Evolutionary conservation across 2,888 invertebrate genomes (phyloP).

Genomic region (Stegana nigrithorax): DNA sequence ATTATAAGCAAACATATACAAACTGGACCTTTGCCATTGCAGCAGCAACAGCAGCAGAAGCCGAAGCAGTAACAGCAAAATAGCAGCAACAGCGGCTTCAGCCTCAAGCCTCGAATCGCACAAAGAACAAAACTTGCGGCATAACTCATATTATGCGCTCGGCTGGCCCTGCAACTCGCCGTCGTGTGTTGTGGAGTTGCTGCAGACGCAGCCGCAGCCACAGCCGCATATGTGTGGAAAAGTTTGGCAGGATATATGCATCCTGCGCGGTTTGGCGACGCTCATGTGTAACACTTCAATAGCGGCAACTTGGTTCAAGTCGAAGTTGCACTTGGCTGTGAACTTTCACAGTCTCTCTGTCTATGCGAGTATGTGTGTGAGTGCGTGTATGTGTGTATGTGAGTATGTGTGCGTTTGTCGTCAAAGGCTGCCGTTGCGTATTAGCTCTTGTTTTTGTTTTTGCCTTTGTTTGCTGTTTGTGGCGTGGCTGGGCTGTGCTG

Average conservation of each 20-base stretch:
- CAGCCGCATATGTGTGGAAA: not conserved
- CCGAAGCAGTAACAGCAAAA: not conserved
- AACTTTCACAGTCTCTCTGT: not conserved
- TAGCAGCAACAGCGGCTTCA: not conserved
- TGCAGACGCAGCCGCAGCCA: not conserved
- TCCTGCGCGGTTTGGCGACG: constrained; percentile 2
- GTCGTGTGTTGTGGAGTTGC: no score
- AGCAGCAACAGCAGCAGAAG: not conserved
- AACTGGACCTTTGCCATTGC: no score
- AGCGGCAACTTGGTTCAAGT: not conserved
- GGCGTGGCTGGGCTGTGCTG: no score
- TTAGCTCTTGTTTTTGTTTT: not conserved
- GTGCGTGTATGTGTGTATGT: not conserved
- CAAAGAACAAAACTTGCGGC: not conserved
- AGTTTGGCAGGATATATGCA: not conserved
- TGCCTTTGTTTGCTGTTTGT: not conserved
- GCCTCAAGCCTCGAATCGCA: not conserved
- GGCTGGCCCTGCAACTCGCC: not conserved
- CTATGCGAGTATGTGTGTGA: not conserved
- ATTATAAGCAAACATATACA: constrained; percentile 46
- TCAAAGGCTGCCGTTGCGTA: not conserved
- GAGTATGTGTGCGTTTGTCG: constrained; percentile 1
- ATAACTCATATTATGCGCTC: constrained; percentile 15
- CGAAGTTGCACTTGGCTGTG: not conserved
- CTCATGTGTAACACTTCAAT: not conserved